A percentile compares a stretch with the other conserved stretches of the same genome.
These are phyloP conservation scores for Diorhabda elongata DNA, from an alignment of 1,140 invertebrate genomes.

Conservation along the genomic window DNA sequence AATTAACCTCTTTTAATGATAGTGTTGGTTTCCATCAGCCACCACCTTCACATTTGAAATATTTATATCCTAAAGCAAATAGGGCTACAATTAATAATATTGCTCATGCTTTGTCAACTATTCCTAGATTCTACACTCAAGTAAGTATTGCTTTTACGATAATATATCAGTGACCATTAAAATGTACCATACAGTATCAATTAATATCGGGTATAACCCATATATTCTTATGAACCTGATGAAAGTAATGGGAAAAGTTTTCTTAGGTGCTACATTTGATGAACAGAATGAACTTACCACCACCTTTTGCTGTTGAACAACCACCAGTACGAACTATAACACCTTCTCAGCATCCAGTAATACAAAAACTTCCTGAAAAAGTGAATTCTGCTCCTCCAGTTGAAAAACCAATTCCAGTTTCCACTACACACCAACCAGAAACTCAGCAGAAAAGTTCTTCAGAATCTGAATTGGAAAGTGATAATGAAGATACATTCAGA, in stretches of 20 bases:
- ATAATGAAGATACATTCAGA: conserved; percentile 49
- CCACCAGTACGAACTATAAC: conserved; percentile 26
- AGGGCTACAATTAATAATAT: conserved; percentile 73
- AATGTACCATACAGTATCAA: no score
- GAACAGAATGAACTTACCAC: conserved; percentile 91
- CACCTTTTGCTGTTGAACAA: conserved; percentile 69
- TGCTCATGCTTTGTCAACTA: conserved; percentile 64
- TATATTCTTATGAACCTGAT: no score
- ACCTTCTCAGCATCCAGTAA: conserved; percentile 21
- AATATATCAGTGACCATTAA: background rate
- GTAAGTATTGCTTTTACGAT: conserved; percentile 45
- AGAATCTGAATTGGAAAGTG: conserved; percentile 81
- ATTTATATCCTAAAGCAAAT: conserved; percentile 73
- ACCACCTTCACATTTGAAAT: conserved; percentile 66
- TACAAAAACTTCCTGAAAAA: conserved; percentile 18
- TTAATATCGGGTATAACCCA: no score
- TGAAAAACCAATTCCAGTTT: conserved; percentile 9
- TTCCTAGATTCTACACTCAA: conserved; percentile 82
- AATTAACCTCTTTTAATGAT: conserved; percentile 65
- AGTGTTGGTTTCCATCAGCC: conserved; percentile 66
- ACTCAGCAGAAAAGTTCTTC: conserved; percentile 34
- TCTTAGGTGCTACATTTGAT: conserved; percentile 72
- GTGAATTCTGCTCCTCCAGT: conserved; percentile 6
- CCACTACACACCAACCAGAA: background rate
- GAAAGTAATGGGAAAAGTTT: background rate